Evolutionary conservation across 2,888 invertebrate species (phyloP), one percentile per base, ranked within the genome.

Genomic region (Diadegma fenestrale): DNA sequence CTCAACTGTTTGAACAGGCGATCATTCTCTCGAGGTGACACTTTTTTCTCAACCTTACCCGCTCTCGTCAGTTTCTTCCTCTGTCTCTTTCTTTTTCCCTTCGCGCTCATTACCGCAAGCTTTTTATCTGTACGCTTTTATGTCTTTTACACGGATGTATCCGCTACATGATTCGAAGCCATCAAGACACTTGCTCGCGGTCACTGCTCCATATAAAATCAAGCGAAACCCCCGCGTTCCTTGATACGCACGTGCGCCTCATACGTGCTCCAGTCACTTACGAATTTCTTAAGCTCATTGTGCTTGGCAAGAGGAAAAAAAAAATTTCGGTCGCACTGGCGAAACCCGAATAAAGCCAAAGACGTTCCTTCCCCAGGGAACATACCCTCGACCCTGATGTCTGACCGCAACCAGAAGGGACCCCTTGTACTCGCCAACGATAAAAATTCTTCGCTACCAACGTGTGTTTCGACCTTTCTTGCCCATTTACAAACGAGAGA

Each of bases 401-500:
- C 19, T 26, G 71, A 63, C 78, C 78, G 45, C 81, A 58, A 43
- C 22, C 43, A 77, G 84, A 78, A 77, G 81, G 48, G 61, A 66
- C 37, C 45, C 63, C 68, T 22, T 63, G 26, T 51, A 63, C 41
- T 41, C 19, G 58, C 73, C 58, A 51, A 68, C 85, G 82, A 87
- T 87, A 86, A 87, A 87, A 86, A 87, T 86, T 87, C 84, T 66
- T 63, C 68, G 33, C 73, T 66, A 68, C 80, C 79, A 72, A 80
- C 80, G 76, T 79, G 76, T 79, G 71, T 63, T 48, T 80, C 80
- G 77, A 78, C 82, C 82, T 66, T 80, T 82, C 86, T 68, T 45
- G 82, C 78, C 85, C 86, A 77, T 85, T 81, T 80, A 82, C 85
- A 86, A 81, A 83, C 87, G 86, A 83, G 77, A 77, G 82, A 85